Base-by-base conservation (phyloP, 2,113 vertebrate genomes). In the Isurus oxyrinchus region DNA sequence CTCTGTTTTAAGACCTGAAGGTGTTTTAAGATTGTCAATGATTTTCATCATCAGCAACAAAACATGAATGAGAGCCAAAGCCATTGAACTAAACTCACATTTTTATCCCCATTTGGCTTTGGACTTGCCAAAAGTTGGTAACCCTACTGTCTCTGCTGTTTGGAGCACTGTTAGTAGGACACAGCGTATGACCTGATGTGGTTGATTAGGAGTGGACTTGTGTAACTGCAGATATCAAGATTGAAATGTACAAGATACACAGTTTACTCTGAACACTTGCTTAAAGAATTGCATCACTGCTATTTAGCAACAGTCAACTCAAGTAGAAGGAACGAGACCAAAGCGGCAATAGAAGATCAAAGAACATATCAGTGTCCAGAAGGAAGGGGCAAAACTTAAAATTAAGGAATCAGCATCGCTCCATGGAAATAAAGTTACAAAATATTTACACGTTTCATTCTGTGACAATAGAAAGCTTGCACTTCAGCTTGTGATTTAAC, bases 401-500 rank as follows among this genome's bases (percentile, higher is more conserved):
- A 40, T 21, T 63, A 63, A 40, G 59, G 31, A 61, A 94, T 94
- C 90, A 63, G 90, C 90, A 63, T 40, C 19, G 59, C 59, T 63
- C 61, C 59, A 63, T 21, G 90, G 59, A 59, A n/a, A 57, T 21
- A 40, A 84, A 94, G 10, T 19, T 40, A 35, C 90, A 40, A 94
- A n/a, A 63, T 66, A 94, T 94, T 40, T 94, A 40, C 14, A 10
- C 7, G 19, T 63, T 94, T 90, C 25, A 94, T 63, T 94, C 94
- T 95, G 66, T 55, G 44, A 95, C 27, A 69, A 11, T 66, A 95
- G 63, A 95, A 91, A 91, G 90, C 90, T 94, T 94, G 59, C 59
- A 94, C 61, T 91, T 93, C 94, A 95, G 94, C 67, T 72, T 95
- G 94, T 95, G 67, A 95, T 95, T 63, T 95, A 95, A 95, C 44